These are phyloP conservation scores for Pachliopta kotzebuea DNA, from an alignment of 2,888 invertebrate species.

Conservation along the genomic window DNA sequence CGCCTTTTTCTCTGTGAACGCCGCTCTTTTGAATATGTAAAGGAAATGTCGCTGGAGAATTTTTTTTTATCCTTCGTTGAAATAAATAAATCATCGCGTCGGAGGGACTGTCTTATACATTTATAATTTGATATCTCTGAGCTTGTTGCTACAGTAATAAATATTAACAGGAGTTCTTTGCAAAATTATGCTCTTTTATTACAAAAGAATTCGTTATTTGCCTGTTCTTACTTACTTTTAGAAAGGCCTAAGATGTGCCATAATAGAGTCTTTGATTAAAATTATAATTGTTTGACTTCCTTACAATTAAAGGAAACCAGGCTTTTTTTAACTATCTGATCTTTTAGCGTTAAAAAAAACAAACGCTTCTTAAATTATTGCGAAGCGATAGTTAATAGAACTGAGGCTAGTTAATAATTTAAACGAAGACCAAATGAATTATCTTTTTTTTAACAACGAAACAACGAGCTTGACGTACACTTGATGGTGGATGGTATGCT, in stretches of 20 bases:
- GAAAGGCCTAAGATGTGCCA: neutral
- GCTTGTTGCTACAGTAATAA: slow-evolving; percentile 13
- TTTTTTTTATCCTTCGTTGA: slow-evolving; percentile 8
- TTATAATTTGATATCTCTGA: slow-evolving; percentile 5
- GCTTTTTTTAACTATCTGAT: too few species aligned
- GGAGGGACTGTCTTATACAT: slow-evolving; percentile 6
- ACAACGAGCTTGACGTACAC: too few species aligned
- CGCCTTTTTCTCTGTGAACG: slow-evolving; percentile 1
- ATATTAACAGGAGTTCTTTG: slow-evolving; percentile 1
- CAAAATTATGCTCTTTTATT: neutral
- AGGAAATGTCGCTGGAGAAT: neutral
- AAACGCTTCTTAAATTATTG: too few species aligned
- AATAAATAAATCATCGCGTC: slow-evolving; percentile 8
- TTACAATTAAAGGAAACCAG: too few species aligned
- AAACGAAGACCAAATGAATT: too few species aligned
- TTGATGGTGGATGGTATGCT: too few species aligned
- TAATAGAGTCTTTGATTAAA: too few species aligned
- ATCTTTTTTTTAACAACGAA: too few species aligned
- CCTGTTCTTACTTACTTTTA: neutral
- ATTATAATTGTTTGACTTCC: too few species aligned
- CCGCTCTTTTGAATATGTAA: neutral
- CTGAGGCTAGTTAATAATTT: too few species aligned
- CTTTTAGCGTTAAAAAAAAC: too few species aligned
- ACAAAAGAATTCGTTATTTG: neutral
- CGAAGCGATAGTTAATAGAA: too few species aligned